A percentile compares a stretch with the other conserved stretches of the same genome.
Evolutionary conservation across 2,113 vertebrate genomes (phyloP).

Genomic region (Egretta garzetta): DNA sequence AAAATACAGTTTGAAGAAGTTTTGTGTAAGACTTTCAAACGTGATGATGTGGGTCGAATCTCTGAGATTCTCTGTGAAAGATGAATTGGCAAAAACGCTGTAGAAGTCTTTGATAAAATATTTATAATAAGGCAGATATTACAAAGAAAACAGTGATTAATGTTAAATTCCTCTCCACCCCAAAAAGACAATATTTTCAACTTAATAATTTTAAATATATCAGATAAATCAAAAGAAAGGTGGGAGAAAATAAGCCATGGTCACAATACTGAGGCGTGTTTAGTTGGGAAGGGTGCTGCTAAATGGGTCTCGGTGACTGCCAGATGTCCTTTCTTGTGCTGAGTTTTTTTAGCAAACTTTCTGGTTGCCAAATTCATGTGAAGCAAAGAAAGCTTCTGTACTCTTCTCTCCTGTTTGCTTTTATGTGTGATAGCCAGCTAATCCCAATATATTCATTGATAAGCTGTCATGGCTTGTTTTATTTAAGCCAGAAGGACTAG

Average conservation of each 20-base stretch:
- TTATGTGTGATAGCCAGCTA: background rate
- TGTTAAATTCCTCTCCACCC: background rate
- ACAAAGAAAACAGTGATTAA: background rate
- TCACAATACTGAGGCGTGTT: background rate
- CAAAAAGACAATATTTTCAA: background rate
- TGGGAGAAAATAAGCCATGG: background rate
- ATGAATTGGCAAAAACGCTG: background rate
- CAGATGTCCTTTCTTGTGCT: background rate
- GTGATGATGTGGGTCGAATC: background rate
- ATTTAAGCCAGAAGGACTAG: background rate
- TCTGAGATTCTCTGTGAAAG: background rate
- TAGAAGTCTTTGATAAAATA: background rate
- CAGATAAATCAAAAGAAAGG: background rate
- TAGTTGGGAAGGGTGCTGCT: background rate
- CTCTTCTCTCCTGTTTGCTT: background rate
- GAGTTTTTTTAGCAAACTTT: background rate
- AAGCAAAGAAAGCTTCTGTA: background rate
- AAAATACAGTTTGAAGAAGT: background rate
- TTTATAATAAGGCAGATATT: background rate
- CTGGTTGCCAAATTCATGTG: background rate
- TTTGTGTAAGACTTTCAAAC: background rate
- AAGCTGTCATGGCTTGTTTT: background rate
- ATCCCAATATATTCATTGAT: background rate
- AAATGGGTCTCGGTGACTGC: background rate
- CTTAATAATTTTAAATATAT: background rate